These are phyloP conservation scores for Cryptocephalus moraei DNA, from an alignment of 2,888 invertebrate genomes.

Conservation along the genomic window DNA sequence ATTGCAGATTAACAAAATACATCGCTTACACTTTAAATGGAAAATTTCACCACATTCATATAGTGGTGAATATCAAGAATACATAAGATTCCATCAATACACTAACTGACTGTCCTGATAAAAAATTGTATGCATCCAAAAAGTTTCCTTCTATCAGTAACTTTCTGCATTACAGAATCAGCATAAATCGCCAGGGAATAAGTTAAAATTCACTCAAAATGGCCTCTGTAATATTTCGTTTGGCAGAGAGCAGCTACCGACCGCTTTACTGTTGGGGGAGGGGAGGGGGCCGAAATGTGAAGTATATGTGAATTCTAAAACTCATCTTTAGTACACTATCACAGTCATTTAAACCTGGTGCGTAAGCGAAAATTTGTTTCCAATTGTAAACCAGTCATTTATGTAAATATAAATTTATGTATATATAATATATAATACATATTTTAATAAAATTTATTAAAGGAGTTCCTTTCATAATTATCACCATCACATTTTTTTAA, in stretches of 20 bases:
- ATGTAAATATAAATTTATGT: conserved; percentile 21
- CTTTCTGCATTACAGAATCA: no score
- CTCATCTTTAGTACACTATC: conserved; percentile 40
- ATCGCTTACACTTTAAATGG: not conserved
- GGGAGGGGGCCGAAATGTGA: conserved; percentile 10
- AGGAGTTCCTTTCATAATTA: conserved; percentile 19
- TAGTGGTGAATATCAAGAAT: no score
- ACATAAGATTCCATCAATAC: no score
- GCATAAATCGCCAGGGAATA: no score
- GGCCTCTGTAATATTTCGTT: conserved; percentile 2
- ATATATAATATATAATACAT: conserved; percentile 21
- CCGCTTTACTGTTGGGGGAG: no score
- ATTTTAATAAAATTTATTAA: conserved; percentile 24
- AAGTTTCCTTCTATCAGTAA: no score
- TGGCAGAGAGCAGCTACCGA: not conserved
- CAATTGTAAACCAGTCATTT: conserved; percentile 20
- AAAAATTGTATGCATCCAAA: no score
- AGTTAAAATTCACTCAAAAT: not conserved
- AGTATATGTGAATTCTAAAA: conserved; percentile 12
- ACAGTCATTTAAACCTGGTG: conserved; percentile 40
- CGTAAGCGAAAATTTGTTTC: conserved; percentile 27
- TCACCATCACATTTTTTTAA: conserved; percentile 23
- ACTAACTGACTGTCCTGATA: no score
- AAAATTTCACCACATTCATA: not conserved
- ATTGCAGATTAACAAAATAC: conserved; percentile 1